Percentiles rank a stretch among this genome's conserved stretches.
These are phyloP conservation scores for Tholera decimalis DNA, from an alignment of 2,888 invertebrate genomes.

Conservation along the genomic window DNA sequence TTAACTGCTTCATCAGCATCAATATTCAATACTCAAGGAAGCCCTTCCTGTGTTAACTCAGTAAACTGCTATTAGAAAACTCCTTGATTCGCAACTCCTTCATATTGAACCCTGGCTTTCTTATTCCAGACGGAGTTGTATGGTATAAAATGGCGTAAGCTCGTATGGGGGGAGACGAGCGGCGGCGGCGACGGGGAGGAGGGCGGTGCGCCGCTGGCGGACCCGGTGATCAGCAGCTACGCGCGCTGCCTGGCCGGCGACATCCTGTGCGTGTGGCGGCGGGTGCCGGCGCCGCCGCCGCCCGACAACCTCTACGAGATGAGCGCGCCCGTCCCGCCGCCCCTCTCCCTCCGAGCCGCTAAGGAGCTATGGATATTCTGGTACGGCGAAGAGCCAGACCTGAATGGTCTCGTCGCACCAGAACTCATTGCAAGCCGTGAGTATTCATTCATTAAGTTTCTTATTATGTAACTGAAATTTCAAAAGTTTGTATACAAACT, in stretches of 20 bases:
- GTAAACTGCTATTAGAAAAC: neutral
- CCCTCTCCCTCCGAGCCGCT: conserved; percentile 96
- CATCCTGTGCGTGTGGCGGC: conserved; percentile 99
- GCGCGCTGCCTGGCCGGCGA: conserved; percentile 98
- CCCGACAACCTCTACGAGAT: conserved; percentile 83
- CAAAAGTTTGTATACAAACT: neutral
- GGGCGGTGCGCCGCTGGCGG: conserved; percentile 94
- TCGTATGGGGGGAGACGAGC: conserved; percentile 95
- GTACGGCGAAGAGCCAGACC: conserved; percentile 99
- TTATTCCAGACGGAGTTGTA: conserved; percentile 98
- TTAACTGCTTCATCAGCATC: neutral
- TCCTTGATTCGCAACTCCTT: neutral
- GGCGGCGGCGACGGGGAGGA: conserved; percentile 87
- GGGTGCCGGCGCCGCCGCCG: conserved; percentile 93
- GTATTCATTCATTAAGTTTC: conserved; percentile 77
- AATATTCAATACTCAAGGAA: neutral
- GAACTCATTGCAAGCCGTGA: conserved; percentile 97
- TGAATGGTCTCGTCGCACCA: conserved; percentile 95
- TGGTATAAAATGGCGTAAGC: conserved; percentile 99
- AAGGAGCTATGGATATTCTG: conserved; percentile 99
- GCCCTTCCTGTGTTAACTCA: neutral
- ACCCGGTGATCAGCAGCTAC: conserved; percentile 97
- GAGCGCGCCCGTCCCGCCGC: conserved; percentile 92
- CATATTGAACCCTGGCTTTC: conserved; percentile 47
- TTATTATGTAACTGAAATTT: neutral